Percentiles rank a stretch among this genome's conserved stretches.
Evolutionary conservation across 2,113 vertebrate species (phyloP).

Genomic region (Alosa alosa): DNA sequence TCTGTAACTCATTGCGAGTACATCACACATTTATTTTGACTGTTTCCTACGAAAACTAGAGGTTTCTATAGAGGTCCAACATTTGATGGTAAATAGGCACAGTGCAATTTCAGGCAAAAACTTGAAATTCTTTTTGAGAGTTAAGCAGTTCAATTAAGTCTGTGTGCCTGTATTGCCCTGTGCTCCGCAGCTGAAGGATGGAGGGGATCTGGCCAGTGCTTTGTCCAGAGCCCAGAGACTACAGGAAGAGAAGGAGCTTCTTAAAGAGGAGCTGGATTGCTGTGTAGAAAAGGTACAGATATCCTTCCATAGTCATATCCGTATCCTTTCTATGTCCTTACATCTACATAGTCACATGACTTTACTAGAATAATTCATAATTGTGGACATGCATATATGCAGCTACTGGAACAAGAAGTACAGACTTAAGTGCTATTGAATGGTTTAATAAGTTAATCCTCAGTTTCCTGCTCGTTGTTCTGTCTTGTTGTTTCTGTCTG

Average conservation of each 20-base stretch:
- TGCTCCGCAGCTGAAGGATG: slow-evolving; percentile 26
- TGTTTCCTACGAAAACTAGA: too few relatives aligned
- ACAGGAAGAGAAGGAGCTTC: slow-evolving; percentile 73
- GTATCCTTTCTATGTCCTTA: too few relatives aligned
- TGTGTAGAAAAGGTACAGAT: slow-evolving; percentile 73
- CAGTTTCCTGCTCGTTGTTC: background rate
- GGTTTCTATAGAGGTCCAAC: too few relatives aligned
- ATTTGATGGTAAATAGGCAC: too few relatives aligned
- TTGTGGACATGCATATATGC: too few relatives aligned
- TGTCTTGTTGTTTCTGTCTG: background rate
- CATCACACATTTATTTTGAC: too few relatives aligned
- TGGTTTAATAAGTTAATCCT: background rate
- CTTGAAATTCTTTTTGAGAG: too few relatives aligned
- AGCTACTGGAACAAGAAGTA: too few relatives aligned
- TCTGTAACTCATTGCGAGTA: too few relatives aligned
- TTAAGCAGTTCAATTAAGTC: background rate
- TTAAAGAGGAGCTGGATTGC: slow-evolving; percentile 72
- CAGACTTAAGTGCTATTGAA: background rate
- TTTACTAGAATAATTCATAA: too few relatives aligned
- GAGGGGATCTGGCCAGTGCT: slow-evolving; percentile 25
- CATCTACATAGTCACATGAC: too few relatives aligned
- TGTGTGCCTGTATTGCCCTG: background rate
- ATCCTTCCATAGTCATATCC: background rate
- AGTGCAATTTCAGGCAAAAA: too few relatives aligned
- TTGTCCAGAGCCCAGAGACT: slow-evolving; percentile 68